A percentile compares a stretch with the other conserved stretches of the same genome.
phyloP scores from a whole-genome alignment of 2,888 invertebrate genomes.

The Melanophora roralis region DNA sequence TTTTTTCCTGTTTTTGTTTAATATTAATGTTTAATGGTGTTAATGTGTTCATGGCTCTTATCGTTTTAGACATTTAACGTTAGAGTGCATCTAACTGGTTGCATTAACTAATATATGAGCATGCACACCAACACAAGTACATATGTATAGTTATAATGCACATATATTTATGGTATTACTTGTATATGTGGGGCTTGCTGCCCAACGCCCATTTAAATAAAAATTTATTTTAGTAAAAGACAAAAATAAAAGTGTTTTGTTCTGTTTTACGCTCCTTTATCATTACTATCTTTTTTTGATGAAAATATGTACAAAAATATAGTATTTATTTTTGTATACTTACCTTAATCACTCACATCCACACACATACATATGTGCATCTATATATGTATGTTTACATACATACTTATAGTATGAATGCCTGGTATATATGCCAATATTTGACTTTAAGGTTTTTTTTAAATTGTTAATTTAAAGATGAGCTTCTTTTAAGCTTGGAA shows the following conservation, averaged over 20 bases:
- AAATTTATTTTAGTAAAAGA: not conserved
- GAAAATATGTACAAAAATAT: not conserved
- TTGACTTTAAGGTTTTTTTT: not conserved
- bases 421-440: slow-evolving; percentile 9
- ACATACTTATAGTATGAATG: not conserved
- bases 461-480: not conserved
- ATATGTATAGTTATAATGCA: too few species aligned
- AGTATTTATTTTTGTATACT: not conserved
- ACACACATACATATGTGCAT: not conserved
- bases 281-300: not conserved
- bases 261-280: slow-evolving; percentile 16
- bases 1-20: not conserved
- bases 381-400: not conserved
- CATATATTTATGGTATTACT: not conserved
- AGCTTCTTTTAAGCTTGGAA: too few species aligned
- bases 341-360: not conserved
- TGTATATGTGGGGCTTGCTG: not conserved
- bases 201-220: too few species aligned
- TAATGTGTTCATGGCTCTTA: not conserved
- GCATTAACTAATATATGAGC: slow-evolving; percentile 10
- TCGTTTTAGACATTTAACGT: slow-evolving; percentile 12
- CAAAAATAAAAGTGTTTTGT: not conserved
- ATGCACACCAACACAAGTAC: not conserved
- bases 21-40: not conserved
- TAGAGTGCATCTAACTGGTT: slow-evolving; percentile 41